These are phyloP conservation scores for Parapsyche elsis DNA, from an alignment of 1,140 invertebrate species.

Conservation along the genomic window DNA sequence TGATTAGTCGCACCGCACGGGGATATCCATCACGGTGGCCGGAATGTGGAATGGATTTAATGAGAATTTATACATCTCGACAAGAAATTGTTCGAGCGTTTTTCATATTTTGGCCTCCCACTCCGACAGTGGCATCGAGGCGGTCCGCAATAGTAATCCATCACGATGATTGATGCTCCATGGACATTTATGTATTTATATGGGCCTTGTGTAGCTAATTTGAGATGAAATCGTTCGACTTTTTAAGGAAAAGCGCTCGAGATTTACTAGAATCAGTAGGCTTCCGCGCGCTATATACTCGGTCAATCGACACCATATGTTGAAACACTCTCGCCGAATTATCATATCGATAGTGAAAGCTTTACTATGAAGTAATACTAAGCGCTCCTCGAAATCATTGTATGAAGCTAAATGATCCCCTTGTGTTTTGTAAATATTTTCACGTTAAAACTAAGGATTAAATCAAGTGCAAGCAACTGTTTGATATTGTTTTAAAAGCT, in stretches of 20 bases:
- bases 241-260: slow-evolving; percentile 16
- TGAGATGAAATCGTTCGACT: slow-evolving; percentile 18
- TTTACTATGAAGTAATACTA: no score
- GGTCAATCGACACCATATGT: no score
- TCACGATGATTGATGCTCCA: slow-evolving; percentile 40
- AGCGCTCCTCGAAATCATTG: no score
- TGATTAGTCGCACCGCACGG: neutral
- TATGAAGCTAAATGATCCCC: no score
- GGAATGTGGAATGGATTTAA: slow-evolving; percentile 24
- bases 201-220: slow-evolving; percentile 38
- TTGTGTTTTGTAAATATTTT: no score
- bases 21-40: neutral
- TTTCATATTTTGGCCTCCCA: slow-evolving; percentile 34
- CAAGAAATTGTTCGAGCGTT: slow-evolving; percentile 32
- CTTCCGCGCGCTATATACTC: no score
- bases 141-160: slow-evolving; percentile 36
- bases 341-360: no score
- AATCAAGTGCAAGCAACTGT: neutral
- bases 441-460: neutral
- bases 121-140: slow-evolving; percentile 32
- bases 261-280: neutral
- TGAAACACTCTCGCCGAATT: no score
- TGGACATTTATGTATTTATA: slow-evolving; percentile 42
- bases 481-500: neutral
- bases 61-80: slow-evolving; percentile 16